A percentile compares a stretch with the other conserved stretches of the same genome.
These are phyloP conservation scores for Eupristina koningsbergeri DNA, from an alignment of 1,140 invertebrate species.

Conservation along the genomic window DNA sequence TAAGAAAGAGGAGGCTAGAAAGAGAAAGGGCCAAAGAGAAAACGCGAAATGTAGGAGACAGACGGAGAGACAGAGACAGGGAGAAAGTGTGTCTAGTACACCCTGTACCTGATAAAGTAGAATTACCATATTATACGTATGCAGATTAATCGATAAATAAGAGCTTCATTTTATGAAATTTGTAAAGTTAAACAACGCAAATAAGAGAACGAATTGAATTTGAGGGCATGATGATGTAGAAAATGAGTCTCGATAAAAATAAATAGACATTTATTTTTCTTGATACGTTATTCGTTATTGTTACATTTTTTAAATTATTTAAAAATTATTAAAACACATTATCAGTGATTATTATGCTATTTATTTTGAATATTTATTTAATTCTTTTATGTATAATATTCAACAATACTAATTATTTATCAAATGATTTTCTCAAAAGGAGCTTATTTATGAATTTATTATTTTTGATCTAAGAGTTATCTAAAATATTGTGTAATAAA, in stretches of 20 bases:
- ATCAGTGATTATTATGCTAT: too few relatives aligned
- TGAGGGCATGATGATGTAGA: not conserved
- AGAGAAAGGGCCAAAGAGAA: not conserved
- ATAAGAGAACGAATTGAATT: slow-evolving; percentile 20
- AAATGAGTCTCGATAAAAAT: not conserved
- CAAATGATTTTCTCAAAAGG: too few relatives aligned
- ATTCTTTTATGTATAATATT: too few relatives aligned
- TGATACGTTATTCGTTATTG: not conserved
- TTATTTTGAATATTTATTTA: too few relatives aligned
- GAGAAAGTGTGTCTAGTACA: not conserved
- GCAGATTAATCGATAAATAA: slow-evolving; percentile 43
- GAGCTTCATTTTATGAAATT: slow-evolving; percentile 26
- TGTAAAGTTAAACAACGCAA: slow-evolving; percentile 1
- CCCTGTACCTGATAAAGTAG: slow-evolving; percentile 29
- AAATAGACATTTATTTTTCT: not conserved
- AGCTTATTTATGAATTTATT: too few relatives aligned
- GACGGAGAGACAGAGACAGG: not conserved
- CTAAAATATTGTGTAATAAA: not conserved
- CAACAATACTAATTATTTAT: too few relatives aligned
- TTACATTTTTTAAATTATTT: too few relatives aligned
- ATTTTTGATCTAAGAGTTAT: too few relatives aligned
- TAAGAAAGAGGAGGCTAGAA: not conserved
- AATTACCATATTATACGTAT: slow-evolving; percentile 48
- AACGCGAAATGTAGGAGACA: too few relatives aligned
- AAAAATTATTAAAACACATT: too few relatives aligned